A percentile compares a stretch with the other conserved stretches of the same genome.
Evolutionary conservation across 2,888 invertebrate genomes (phyloP).

Genomic region (Drosophila peninsularis): DNA sequence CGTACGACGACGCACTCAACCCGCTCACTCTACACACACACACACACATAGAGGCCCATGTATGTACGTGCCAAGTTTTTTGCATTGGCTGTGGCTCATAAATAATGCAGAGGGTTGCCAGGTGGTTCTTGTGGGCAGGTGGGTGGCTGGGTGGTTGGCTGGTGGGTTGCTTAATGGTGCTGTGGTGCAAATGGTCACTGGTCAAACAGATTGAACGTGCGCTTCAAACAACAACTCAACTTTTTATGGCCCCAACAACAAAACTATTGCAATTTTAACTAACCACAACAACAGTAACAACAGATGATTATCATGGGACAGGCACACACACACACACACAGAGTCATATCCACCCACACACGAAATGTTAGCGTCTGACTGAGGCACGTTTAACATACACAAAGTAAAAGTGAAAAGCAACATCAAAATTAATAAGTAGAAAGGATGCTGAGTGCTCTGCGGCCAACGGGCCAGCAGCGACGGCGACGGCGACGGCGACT

Average conservation of each 20-base stretch:
- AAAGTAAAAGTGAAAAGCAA: conserved; percentile 80
- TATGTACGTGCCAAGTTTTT: conserved; percentile 53
- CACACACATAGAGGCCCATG: conserved; percentile 1
- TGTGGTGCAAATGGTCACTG: conserved; percentile 38
- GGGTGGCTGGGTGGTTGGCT: conserved; percentile 27
- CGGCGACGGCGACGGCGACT: conserved; percentile 31
- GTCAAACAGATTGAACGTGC: conserved; percentile 38
- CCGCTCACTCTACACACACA: conserved; percentile 27
- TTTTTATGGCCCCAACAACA: conserved; percentile 42
- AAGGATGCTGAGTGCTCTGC: conserved; percentile 73
- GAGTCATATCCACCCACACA: conserved; percentile 7
- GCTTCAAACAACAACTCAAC: conserved; percentile 38
- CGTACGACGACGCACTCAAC: conserved; percentile 44
- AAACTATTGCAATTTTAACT: conserved; percentile 32
- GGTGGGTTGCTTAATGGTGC: conserved; percentile 34
- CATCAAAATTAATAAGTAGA: conserved; percentile 81
- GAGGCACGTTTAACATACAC: conserved; percentile 74
- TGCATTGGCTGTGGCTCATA: conserved; percentile 59
- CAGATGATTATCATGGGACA: conserved; percentile 45
- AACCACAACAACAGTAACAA: conserved; percentile 32
- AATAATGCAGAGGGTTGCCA: conserved; percentile 69
- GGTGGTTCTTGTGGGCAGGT: conserved; percentile 31
- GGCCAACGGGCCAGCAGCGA: conserved; percentile 35
- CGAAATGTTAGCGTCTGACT: conserved; percentile 18
- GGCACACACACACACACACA: conserved; percentile 16